Conservation (phyloP, 2,113 vertebrate species). For the Cololabis saira region DNA sequence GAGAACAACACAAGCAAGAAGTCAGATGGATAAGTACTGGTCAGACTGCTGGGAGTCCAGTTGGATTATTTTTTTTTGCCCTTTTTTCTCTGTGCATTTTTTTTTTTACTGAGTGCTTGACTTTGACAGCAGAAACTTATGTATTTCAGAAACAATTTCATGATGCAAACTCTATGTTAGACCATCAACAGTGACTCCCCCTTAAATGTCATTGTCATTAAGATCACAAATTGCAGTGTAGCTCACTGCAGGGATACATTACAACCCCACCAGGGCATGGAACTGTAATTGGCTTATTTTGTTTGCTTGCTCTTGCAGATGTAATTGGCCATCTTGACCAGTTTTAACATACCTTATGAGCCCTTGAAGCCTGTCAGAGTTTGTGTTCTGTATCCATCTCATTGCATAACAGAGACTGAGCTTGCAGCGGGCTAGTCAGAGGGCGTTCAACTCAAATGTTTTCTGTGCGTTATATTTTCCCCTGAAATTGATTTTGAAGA, state of each 20-base stretch:
- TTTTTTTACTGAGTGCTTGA: not conserved
- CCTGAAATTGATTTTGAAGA: slow-evolving; percentile 60
- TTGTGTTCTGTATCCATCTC: slow-evolving; percentile 27
- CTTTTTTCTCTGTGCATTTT: no score
- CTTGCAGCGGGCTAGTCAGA: slow-evolving; percentile 32
- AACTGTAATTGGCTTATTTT: slow-evolving; percentile 21
- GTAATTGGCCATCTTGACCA: slow-evolving; percentile 36
- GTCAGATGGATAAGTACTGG: no score
- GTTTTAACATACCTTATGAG: slow-evolving; percentile 23
- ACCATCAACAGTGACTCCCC: not conserved
- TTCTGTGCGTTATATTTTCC: slow-evolving; percentile 53
- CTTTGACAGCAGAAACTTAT: not conserved
- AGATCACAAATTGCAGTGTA: not conserved
- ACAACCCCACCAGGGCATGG: slow-evolving; percentile 15
- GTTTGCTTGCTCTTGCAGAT: slow-evolving; percentile 35
- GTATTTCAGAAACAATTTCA: not conserved
- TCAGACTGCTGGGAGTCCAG: no score
- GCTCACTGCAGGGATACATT: slow-evolving; percentile 23
- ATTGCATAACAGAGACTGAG: slow-evolving; percentile 35
- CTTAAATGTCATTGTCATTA: not conserved
- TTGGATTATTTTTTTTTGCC: no score
- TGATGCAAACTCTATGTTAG: not conserved
- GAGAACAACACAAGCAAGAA: no score
- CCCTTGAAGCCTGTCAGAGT: slow-evolving; percentile 21
- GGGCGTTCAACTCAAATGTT: slow-evolving; percentile 22